These are phyloP conservation scores for Telmatochromis sp. DNA, from an alignment of 2,113 vertebrate genomes.

Conservation along the genomic window DNA sequence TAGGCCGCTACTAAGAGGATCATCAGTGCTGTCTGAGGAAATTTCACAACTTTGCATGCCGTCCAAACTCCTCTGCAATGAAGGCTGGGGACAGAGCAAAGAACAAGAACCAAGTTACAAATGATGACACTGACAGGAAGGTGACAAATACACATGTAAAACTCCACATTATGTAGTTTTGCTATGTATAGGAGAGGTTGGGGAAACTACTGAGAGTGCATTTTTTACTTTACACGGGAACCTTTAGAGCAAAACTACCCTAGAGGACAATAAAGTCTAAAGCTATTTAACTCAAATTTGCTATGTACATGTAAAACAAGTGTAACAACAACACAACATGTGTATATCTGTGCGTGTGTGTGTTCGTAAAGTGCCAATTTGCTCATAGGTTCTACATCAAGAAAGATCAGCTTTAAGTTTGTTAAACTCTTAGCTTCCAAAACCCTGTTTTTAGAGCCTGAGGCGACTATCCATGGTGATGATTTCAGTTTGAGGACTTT, in stretches of 20 bases:
- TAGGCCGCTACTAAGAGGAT: conserved; percentile 93
- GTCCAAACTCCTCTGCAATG: conserved; percentile 90
- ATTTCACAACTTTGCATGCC: conserved; percentile 99
- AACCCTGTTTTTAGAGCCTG: neutral
- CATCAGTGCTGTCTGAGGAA: conserved; percentile 99
- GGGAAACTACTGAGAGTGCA: neutral
- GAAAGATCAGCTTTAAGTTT: neutral
- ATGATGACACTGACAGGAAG: neutral
- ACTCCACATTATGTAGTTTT: neutral
- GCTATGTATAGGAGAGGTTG: neutral
- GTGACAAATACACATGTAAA: neutral
- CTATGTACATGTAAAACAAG: neutral
- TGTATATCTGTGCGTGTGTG: neutral
- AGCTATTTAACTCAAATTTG: neutral
- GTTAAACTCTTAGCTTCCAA: neutral
- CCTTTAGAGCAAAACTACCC: neutral
- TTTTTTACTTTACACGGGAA: neutral
- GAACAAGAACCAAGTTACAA: neutral
- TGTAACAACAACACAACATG: neutral
- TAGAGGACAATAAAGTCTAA: neutral
- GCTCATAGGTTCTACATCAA: neutral
- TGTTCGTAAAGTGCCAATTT: neutral
- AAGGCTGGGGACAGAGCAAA: conserved; percentile 68
- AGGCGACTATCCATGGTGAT: neutral
- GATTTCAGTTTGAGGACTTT: neutral